Base-by-base conservation (phyloP, 2,797 vertebrate species). In the Anguilla anguilla region DNA sequence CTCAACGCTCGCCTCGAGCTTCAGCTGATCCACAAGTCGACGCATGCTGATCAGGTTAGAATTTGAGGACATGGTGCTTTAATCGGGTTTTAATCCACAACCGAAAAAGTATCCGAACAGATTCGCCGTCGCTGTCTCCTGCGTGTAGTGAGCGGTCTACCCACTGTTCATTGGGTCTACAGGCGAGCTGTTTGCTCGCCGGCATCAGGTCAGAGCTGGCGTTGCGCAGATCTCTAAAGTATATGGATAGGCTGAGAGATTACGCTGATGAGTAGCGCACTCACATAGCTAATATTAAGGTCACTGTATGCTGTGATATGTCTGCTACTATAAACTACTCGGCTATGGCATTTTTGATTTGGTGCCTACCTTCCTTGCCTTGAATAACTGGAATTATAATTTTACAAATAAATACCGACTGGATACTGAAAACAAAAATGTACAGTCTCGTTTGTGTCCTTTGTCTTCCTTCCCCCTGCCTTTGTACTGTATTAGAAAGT, bases 21-120 rank as follows among this genome's bases (percentile, higher is more conserved):
- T 95, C 85, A 96, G 93, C 93, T 96, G 96, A 92, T 96, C 95
- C 92, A 95, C 96, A 91, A 95, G 90, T 77, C 95, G 94, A 92
- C 95, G 95, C 96, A 96, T 90, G 72, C 91, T 89, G 90, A 90
- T 92, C 89, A 94, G 86, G 88, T 92, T 95, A 77, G 94, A 92
- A 90, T 94, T 92, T 57, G 95, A 93, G 17, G 95, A 95, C 96
- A 96, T 96, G 87, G 87, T 90, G 11, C 22, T 39, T 39, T 35
- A 35, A 35, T 35, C 35, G 35, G 35, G 11, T 11, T 35, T 77
- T 10, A 15, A 2, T 7, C 28, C 7, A 77, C 72, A 77, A 77
- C 9, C 11, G 11, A 77, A 72, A 72, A 35, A 77, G 28, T 77
- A 77, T 77, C 35, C 31, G 15, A 77, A 11, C 0, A 10, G 35